Base-by-base conservation (phyloP, 2,797 vertebrate species). In the Lates japonicus region DNA sequence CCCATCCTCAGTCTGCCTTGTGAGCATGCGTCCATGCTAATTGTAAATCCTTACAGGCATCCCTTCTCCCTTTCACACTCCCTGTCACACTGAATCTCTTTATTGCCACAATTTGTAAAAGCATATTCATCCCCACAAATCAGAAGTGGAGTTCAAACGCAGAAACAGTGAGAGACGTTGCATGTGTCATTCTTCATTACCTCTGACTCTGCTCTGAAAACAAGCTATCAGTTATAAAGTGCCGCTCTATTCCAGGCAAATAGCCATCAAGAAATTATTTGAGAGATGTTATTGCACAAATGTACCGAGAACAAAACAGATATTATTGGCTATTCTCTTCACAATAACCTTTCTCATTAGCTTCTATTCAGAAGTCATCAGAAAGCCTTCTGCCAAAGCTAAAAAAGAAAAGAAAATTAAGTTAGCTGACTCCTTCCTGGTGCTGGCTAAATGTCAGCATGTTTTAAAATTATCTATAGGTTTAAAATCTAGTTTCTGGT, bases 11-110 rank as follows among this genome's bases (percentile, higher is more conserved):
- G 42, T 72, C 54, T 60, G 44, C 60, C 63, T 61, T 65, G 44
- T 64, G 42, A 81, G 74, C 83, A 82, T 39, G 73, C 81, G 70
- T 77, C 84, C 61, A 57, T 78, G 80, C 69, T 60, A 83, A 90
- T 87, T 87, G 87, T 86, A 86, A 88, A 88, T 82, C 77, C 73
- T 87, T 64, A 37, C 71, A 78, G 69, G 70, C 87, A 61, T 84
- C 72, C 55, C 66, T 77, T 78, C 39, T 79, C 80, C 60, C 51
- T 17, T 63, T 83, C 72, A 63, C 84, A 68, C 55, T 74, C 61
- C 41, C 62, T 57, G 29, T 81, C 79, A 67, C 86, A 67, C 78
- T 68, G 67, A 25, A 77, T 88, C 70, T 87, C 62, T 79, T 80
- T 78, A 67, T 87, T 84, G 61, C 37, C 17, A 39, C 74, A 74